These are phyloP conservation scores for Rotaria sp. DNA, from an alignment of 2,888 invertebrate species.

Conservation along the genomic window DNA sequence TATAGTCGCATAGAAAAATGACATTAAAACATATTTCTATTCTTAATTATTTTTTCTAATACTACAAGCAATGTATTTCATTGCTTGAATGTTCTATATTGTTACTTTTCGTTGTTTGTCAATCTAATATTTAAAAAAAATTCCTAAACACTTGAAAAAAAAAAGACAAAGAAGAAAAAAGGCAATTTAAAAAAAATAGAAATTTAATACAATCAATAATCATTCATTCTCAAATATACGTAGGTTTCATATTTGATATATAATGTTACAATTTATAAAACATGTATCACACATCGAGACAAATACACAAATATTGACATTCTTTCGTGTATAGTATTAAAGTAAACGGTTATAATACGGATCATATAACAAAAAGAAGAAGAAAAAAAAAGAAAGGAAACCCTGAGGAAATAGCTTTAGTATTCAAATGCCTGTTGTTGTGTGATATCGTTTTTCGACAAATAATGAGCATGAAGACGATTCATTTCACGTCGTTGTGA, in stretches of 20 bases:
- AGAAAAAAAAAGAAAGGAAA: not conserved
- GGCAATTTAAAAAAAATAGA: not conserved
- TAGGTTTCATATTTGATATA: not conserved
- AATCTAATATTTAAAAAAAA: not conserved
- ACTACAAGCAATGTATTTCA: no score
- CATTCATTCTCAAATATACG: not conserved
- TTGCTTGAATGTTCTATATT: not conserved
- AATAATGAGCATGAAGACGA: not conserved
- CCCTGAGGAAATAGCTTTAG: not conserved
- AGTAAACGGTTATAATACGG: not conserved
- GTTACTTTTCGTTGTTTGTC: not conserved
- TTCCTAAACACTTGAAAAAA: not conserved
- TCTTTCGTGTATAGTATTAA: not conserved
- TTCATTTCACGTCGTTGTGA: not conserved
- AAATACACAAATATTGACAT: not conserved
- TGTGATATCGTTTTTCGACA: not conserved
- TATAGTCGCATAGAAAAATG: no score
- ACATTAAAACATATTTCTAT: no score
- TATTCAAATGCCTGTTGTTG: not conserved
- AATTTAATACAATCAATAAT: not conserved
- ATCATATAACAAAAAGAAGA: not conserved
- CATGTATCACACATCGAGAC: not conserved
- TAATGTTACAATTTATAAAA: not conserved
- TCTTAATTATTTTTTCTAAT: no score
- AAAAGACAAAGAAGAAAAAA: not conserved